Evolutionary conservation across 1,140 invertebrate species (phyloP).

Genomic region (Samia ricini): DNA sequence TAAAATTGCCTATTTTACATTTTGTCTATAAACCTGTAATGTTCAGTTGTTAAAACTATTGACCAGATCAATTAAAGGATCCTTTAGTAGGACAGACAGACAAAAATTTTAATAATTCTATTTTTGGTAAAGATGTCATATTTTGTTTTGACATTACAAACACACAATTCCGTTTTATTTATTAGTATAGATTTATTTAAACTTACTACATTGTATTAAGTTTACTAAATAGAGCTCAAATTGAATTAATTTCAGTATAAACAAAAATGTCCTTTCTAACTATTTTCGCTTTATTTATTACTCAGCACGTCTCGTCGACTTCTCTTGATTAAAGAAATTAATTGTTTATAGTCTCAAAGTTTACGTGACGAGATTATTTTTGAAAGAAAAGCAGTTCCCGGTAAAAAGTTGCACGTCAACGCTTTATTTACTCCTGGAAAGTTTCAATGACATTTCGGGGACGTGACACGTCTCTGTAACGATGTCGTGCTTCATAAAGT

Average conservation of each 20-base stretch:
- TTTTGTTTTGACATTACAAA: too few relatives aligned
- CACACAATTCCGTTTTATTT: too few relatives aligned
- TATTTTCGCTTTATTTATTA: not conserved
- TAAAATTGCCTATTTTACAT: too few relatives aligned
- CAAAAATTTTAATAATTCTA: too few relatives aligned
- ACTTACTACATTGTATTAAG: not conserved
- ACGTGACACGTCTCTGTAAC: constrained; percentile 22
- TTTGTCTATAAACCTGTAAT: too few relatives aligned
- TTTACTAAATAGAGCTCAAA: not conserved
- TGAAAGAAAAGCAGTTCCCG: not conserved
- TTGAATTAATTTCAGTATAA: not conserved
- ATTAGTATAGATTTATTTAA: not conserved
- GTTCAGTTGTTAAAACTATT: too few relatives aligned
- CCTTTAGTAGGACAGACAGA: too few relatives aligned
- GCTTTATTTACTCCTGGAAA: constrained; percentile 25
- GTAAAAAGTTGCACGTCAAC: constrained; percentile 2
- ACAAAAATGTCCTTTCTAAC: not conserved
- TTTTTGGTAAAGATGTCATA: too few relatives aligned
- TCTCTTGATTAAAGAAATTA: constrained; percentile 44
- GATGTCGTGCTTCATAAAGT: not conserved
- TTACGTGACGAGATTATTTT: constrained; percentile 33
- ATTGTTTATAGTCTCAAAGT: constrained; percentile 33
- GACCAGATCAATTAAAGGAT: too few relatives aligned
- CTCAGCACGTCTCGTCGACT: constrained; percentile 1
- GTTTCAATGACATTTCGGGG: constrained; percentile 20